Percentiles rank a stretch among this genome's conserved stretches.
Evolutionary conservation across 1,140 invertebrate species (phyloP).

Genomic region (Hyphantria cunea): DNA sequence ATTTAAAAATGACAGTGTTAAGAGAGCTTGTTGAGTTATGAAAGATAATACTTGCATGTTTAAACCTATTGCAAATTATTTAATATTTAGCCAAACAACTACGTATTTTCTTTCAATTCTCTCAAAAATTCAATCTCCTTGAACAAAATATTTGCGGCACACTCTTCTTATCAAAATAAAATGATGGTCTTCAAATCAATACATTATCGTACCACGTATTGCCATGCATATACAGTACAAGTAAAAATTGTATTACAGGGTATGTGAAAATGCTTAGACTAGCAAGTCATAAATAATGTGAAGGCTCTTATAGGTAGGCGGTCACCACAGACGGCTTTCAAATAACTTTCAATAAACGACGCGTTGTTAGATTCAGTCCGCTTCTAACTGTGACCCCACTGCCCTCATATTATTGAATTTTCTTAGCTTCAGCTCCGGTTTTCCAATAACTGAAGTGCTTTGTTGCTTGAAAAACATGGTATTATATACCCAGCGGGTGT

Average conservation of each 20-base stretch:
- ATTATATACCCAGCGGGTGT: conserved; percentile 6
- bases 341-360: conserved; percentile 49
- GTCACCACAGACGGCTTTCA: conserved; percentile 41
- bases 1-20: too few relatives aligned
- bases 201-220: too few relatives aligned
- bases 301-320: conserved; percentile 36
- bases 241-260: neutral
- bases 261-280: conserved; percentile 15
- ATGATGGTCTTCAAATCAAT: too few relatives aligned
- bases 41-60: too few relatives aligned
- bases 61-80: too few relatives aligned
- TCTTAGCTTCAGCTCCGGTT: conserved; percentile 41
- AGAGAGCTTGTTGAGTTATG: too few relatives aligned
- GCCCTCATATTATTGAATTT: conserved; percentile 48
- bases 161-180: too few relatives aligned
- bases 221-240: too few relatives aligned
- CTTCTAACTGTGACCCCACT: conserved; percentile 31
- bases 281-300: conserved; percentile 34
- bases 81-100: too few relatives aligned
- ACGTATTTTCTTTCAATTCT: too few relatives aligned
- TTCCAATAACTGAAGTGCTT: conserved; percentile 50
- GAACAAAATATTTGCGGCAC: too few relatives aligned
- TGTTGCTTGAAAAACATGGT: conserved; percentile 26
- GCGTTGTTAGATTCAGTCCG: conserved; percentile 36
- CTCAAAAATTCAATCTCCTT: too few relatives aligned